phyloP scores from a whole-genome alignment of 2,797 vertebrate species.

The Hipposideros larvatus region DNA sequence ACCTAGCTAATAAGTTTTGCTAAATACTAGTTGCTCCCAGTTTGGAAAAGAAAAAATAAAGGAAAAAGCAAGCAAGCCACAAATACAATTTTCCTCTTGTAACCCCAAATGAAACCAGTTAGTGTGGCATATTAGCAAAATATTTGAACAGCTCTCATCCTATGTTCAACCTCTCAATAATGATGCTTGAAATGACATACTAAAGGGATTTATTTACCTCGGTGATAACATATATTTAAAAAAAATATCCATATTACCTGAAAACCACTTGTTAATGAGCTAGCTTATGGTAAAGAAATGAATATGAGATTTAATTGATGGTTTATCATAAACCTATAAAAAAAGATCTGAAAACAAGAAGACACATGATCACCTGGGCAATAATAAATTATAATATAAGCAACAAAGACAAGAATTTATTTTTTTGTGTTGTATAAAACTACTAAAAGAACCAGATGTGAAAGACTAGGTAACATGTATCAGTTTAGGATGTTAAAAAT shows the following conservation, averaged over 20 bases:
- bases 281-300: not conserved
- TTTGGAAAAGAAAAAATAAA: not conserved
- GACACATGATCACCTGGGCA: fast-evolving
- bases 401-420: not conserved
- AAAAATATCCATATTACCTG: not conserved
- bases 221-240: not conserved
- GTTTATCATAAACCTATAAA: not conserved
- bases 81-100: not conserved
- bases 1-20: not conserved
- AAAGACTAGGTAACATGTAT: not conserved
- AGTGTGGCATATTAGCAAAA: not conserved
- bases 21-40: not conserved
- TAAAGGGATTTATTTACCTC: not conserved
- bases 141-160: slow-evolving; percentile 7
- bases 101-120: not conserved
- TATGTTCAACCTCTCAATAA: not conserved
- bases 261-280: slow-evolving; percentile 25
- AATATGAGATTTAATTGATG: not conserved
- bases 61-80: not conserved
- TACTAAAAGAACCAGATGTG: not conserved
- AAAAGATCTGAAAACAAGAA: not conserved
- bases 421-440: not conserved
- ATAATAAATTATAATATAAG: slow-evolving; percentile 21
- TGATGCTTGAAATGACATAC: not conserved
- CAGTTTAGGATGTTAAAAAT: not conserved